These are phyloP conservation scores for Argyrosomus regius DNA, from an alignment of 2,797 vertebrate genomes.

Conservation along the genomic window DNA sequence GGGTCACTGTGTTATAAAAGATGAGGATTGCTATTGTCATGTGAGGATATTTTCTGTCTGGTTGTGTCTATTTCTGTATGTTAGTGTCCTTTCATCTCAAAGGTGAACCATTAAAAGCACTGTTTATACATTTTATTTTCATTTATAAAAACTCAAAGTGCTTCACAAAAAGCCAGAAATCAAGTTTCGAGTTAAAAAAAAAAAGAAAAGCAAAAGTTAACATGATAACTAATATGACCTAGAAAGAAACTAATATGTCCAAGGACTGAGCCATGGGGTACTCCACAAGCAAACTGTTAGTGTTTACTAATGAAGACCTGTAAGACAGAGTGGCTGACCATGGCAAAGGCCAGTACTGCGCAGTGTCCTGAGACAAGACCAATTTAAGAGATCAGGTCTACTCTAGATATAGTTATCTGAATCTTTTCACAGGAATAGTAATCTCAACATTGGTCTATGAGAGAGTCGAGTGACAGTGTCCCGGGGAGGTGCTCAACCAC, in stretches of 20 bases:
- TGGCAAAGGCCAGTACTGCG: neutral
- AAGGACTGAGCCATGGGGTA: slow-evolving; percentile 13
- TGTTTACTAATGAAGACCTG: slow-evolving; percentile 5
- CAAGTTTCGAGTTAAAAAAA: neutral
- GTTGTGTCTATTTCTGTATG: slow-evolving; percentile 6
- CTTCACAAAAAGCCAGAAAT: neutral
- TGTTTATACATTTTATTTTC: neutral
- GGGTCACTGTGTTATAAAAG: slow-evolving; percentile 53
- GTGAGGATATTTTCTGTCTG: slow-evolving; percentile 6
- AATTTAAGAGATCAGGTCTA: too few relatives aligned
- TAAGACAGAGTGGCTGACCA: neutral
- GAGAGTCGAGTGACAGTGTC: neutral
- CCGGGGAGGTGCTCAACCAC: neutral
- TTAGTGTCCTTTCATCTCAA: neutral
- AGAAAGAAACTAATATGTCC: neutral
- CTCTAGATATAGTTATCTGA: slow-evolving; percentile 1
- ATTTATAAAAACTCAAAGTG: neutral
- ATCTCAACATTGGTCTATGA: neutral
- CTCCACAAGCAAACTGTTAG: neutral
- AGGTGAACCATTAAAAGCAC: slow-evolving; percentile 9
- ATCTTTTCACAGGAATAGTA: neutral
- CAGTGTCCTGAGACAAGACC: neutral
- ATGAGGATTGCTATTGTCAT: slow-evolving; percentile 14
- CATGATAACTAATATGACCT: too few relatives aligned
- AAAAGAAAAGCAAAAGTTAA: too few relatives aligned